Evolutionary conservation across 2,113 vertebrate species (phyloP).

Genomic region (Toxostoma redivivum): DNA sequence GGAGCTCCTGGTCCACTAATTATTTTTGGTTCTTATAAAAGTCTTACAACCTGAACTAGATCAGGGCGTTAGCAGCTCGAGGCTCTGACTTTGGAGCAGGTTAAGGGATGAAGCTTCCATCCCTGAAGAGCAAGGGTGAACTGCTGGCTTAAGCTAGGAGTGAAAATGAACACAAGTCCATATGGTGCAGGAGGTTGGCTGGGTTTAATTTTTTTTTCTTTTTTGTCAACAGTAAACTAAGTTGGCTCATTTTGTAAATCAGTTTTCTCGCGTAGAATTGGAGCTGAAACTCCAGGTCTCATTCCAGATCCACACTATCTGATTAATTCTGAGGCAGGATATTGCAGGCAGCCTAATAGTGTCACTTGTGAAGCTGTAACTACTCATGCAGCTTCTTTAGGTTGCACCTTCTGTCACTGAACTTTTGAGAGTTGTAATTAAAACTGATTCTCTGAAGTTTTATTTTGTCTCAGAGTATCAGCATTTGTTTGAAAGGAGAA

Average conservation of each 20-base stretch:
- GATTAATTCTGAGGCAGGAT: conserved; percentile 26
- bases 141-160: conserved; percentile 19
- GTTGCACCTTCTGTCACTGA: conserved; percentile 29
- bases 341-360: conserved; percentile 42
- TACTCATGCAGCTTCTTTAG: neutral
- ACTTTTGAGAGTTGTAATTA: conserved; percentile 13
- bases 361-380: neutral
- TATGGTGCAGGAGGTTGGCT: conserved; percentile 45
- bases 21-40: neutral
- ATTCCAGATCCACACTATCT: conserved; percentile 4
- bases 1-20: neutral
- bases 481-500: neutral
- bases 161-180: conserved; percentile 43
- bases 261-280: conserved; percentile 27
- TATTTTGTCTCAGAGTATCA: neutral
- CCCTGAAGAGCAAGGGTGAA: conserved; percentile 1
- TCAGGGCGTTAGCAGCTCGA: neutral
- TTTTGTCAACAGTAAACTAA: conserved; percentile 51
- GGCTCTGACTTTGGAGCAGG: neutral
- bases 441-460: neutral
- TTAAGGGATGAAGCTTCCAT: neutral
- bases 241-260: conserved; percentile 47
- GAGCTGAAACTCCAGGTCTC: conserved; percentile 32
- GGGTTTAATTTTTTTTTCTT: neutral
- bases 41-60: neutral